Base-by-base conservation (phyloP, 2,888 invertebrate species). In the Dicyrtomina minuta region DNA sequence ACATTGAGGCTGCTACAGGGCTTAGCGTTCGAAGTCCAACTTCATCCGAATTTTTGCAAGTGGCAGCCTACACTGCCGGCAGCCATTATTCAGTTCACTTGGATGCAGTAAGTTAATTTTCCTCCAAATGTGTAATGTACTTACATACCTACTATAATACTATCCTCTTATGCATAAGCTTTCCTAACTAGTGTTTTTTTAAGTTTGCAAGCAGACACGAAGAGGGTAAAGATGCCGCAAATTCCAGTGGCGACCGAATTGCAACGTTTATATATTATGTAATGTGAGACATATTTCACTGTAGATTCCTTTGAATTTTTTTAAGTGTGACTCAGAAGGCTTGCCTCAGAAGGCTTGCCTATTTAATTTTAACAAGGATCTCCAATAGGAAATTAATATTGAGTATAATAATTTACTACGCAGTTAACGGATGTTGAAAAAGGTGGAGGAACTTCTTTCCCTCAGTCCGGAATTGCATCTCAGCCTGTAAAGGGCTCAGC, bases 401-500 rank as follows among this genome's bases (percentile, higher is more conserved):
- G n/a, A n/a, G n/a, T n/a, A n/a, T n/a, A 20, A 51, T 51, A 3
- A 33, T 53, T 46, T 20, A 22, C 24, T 56, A 13, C 17, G 15
- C 53, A 71, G 69, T n/a, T 72, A 12, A 43, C 58, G 2, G 65
- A 72, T 33, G 60, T 68, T 20, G 41, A 60, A 24, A 41, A 64
- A 33, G 58, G 64, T 22, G 60, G 66, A 1, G 44, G 6, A 10
- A 66, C 62, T 15, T 24, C 49, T 5, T 74, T 74, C 71, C 65
- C 70, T 10, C 44, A 71, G 13, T 12, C 60, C 1, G 72, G 72
- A 24, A 49, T 66, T 22, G 69, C 56, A 2, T 70, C 71, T 15
- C 43, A 72, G n/a, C 74, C 74, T 10, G 22, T 72, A 13, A 70
- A 68, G 33, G 75, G 75, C 0, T 75, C 75, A 22, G 56, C 72